Evolutionary conservation across 2,888 invertebrate species (phyloP).

Genomic region (Baccha elongata): DNA sequence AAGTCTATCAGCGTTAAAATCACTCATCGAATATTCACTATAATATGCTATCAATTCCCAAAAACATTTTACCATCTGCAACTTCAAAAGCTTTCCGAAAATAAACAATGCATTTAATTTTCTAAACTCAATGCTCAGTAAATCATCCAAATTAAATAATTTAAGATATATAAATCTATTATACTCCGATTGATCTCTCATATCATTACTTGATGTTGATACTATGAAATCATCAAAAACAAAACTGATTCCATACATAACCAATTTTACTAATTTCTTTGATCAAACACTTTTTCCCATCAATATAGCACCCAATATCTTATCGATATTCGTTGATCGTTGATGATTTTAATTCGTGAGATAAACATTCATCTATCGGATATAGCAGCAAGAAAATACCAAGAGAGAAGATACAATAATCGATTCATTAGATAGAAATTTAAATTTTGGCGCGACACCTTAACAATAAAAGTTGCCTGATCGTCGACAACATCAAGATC

Average conservation of each 20-base stretch:
- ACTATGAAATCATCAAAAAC: background rate
- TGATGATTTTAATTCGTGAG: slow-evolving; percentile 27
- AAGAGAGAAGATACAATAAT: background rate
- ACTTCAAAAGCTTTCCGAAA: background rate
- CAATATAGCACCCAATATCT: slow-evolving; percentile 52
- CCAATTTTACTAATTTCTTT: no score
- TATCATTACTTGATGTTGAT: background rate
- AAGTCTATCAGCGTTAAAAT: no score
- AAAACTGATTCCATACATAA: background rate
- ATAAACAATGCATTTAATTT: background rate
- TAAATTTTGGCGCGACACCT: slow-evolving; percentile 66
- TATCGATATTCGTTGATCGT: slow-evolving; percentile 41
- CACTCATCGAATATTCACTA: no score
- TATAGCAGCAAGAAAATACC: slow-evolving; percentile 5
- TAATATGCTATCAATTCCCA: no score
- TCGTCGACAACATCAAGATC: slow-evolving; percentile 49
- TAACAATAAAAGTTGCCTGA: slow-evolving; percentile 34
- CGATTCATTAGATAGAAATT: slow-evolving; percentile 32
- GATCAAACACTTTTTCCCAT: slow-evolving; percentile 50
- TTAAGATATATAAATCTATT: background rate
- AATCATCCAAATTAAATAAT: background rate
- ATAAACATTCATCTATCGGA: slow-evolving; percentile 36
- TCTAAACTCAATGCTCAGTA: background rate
- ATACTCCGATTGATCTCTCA: background rate
- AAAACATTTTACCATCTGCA: no score